Evolutionary conservation across 2,888 invertebrate genomes (phyloP).

Genomic region (Homarus gammarus): DNA sequence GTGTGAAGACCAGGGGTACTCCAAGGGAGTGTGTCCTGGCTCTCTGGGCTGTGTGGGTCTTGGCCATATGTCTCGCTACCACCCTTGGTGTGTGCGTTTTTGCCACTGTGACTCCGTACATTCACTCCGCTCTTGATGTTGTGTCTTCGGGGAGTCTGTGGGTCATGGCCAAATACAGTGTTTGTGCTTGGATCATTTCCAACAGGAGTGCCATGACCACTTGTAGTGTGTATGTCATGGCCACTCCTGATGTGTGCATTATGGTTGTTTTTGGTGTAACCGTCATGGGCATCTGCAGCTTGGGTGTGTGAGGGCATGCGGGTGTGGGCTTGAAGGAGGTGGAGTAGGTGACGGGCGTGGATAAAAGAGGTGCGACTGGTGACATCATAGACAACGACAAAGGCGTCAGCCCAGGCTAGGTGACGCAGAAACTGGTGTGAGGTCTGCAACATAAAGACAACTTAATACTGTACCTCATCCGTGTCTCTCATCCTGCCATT

Average conservation of each 20-base stretch:
- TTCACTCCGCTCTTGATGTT: background rate
- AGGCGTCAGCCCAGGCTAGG: slow-evolving; percentile 90
- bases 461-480: too few relatives aligned
- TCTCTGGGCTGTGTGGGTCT: background rate
- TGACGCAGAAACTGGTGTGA: slow-evolving; percentile 88
- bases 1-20: background rate
- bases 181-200: too few relatives aligned
- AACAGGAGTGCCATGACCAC: background rate
- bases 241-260: background rate
- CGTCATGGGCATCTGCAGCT: background rate
- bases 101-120: background rate
- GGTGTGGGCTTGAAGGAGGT: slow-evolving; percentile 79
- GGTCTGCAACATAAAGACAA: slow-evolving; percentile 83
- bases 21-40: background rate
- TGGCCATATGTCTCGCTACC: background rate
- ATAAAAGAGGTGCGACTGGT: slow-evolving; percentile 88
- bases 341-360: slow-evolving; percentile 85
- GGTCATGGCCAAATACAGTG: background rate
- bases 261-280: background rate
- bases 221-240: background rate
- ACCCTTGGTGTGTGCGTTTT: background rate
- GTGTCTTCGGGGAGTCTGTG: background rate
- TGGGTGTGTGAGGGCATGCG: background rate
- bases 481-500: too few relatives aligned
- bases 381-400: slow-evolving; percentile 89